A percentile compares a stretch with the other conserved stretches of the same genome.
phyloP scores from a whole-genome alignment of 2,113 vertebrate genomes.

The Cebus imitator region DNA sequence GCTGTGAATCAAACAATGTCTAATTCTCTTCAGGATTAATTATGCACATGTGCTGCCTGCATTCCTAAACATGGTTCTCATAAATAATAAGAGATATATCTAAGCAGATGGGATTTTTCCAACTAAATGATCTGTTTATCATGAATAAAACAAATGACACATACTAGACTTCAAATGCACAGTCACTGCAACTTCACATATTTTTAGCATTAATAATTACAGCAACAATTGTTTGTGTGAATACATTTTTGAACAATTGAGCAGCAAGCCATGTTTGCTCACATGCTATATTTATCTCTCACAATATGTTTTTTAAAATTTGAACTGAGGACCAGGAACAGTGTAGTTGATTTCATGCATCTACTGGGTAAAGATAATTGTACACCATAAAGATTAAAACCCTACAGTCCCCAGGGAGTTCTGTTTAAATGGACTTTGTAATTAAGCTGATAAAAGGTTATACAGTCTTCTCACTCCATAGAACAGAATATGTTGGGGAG shows the following conservation, averaged over 20 bases:
- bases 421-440: slow-evolving; percentile 61
- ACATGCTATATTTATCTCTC: slow-evolving; percentile 71
- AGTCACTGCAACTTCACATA: slow-evolving; percentile 82
- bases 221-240: slow-evolving; percentile 80
- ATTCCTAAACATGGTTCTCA: slow-evolving; percentile 95
- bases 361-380: slow-evolving; percentile 67
- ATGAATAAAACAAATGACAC: slow-evolving; percentile 87
- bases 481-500: slow-evolving; percentile 6
- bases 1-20: slow-evolving; percentile 98
- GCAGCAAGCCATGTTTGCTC: slow-evolving; percentile 71
- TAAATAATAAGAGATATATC: slow-evolving; percentile 97
- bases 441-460: slow-evolving; percentile 66
- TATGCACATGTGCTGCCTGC: slow-evolving; percentile 94
- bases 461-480: slow-evolving; percentile 42
- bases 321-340: slow-evolving; percentile 64
- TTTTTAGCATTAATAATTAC: slow-evolving; percentile 86
- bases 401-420: slow-evolving; percentile 46
- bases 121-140: slow-evolving; percentile 88
- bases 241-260: slow-evolving; percentile 75
- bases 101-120: slow-evolving; percentile 92
- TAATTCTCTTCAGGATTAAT: slow-evolving; percentile 99
- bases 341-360: slow-evolving; percentile 56
- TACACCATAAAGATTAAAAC: slow-evolving; percentile 59
- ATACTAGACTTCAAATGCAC: slow-evolving; percentile 81
- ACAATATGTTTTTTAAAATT: slow-evolving; percentile 58